phyloP scores from a whole-genome alignment of 2,888 invertebrate species.

The Odontocerum albicorne region DNA sequence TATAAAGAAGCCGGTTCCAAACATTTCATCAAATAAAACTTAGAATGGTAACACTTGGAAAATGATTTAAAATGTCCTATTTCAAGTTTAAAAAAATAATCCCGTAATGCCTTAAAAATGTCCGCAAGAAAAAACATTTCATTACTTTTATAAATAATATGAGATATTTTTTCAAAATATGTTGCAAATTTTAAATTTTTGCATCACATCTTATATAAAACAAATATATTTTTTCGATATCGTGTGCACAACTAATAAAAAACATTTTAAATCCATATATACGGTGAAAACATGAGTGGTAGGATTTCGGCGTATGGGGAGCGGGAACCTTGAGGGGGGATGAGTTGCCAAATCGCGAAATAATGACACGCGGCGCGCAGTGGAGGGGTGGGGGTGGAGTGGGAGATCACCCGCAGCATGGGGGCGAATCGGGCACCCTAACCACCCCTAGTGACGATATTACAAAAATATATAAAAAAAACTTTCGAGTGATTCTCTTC shows the following conservation, averaged over 20 bases:
- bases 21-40: no score
- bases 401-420: neutral
- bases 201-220: neutral
- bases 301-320: slow-evolving; percentile 15
- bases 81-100: no score
- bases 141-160: no score
- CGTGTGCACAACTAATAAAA: slow-evolving; percentile 11
- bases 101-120: neutral
- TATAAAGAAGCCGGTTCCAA: no score
- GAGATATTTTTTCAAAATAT: no score
- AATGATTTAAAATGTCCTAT: no score
- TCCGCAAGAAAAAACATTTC: neutral
- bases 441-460: slow-evolving; percentile 27
- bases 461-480: slow-evolving; percentile 25
- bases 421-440: slow-evolving; percentile 1
- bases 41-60: no score
- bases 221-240: slow-evolving; percentile 1
- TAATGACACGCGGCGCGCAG: slow-evolving; percentile 34
- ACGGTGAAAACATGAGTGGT: slow-evolving; percentile 19
- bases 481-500: slow-evolving; percentile 28
- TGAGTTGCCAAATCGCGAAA: slow-evolving; percentile 38
- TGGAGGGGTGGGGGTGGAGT: slow-evolving; percentile 7
- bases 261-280: slow-evolving; percentile 22
- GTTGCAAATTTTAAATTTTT: no score
- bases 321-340: slow-evolving; percentile 22